A percentile compares a stretch with the other conserved stretches of the same genome.
Conservation (phyloP, 2,888 invertebrate genomes). For the Listrodromus nycthemerus region DNA sequence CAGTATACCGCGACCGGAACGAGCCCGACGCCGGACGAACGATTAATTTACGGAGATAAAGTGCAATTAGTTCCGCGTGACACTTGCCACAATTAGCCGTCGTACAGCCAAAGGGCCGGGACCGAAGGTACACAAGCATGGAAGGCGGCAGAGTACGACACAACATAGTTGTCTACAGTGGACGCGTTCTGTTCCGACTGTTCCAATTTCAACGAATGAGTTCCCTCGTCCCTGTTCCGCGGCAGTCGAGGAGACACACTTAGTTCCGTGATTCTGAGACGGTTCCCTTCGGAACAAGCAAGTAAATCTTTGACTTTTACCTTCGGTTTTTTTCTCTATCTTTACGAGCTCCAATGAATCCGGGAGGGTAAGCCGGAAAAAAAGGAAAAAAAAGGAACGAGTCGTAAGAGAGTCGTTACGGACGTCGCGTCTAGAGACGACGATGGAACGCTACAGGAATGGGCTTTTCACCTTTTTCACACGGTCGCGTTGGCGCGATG, state of each 20-base stretch:
- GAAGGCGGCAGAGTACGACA: constrained; percentile 7
- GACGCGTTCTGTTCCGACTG: constrained; percentile 15
- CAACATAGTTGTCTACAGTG: background rate
- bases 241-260: constrained; percentile 19
- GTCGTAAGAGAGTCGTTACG: constrained; percentile 48
- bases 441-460: constrained; percentile 31
- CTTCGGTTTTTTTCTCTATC: constrained; percentile 54
- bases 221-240: constrained; percentile 7
- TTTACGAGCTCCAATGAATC: constrained; percentile 61
- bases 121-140: background rate
- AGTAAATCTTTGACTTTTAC: constrained; percentile 54
- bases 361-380: constrained; percentile 13
- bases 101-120: constrained; percentile 27
- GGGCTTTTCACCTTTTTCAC: constrained; percentile 64
- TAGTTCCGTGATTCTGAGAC: constrained; percentile 31
- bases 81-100: constrained; percentile 77
- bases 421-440: constrained; percentile 31
- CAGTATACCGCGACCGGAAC: constrained; percentile 63
- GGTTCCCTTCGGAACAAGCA: constrained; percentile 40
- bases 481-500: constrained; percentile 38
- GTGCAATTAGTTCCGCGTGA: constrained; percentile 79
- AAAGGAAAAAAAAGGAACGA: constrained; percentile 5
- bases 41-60: constrained; percentile 81
- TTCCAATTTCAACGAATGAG: constrained; percentile 19
- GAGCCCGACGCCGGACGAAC: constrained; percentile 68